phyloP scores from a whole-genome alignment of 2,888 invertebrate species.

The Dastarcus helophoroides region DNA sequence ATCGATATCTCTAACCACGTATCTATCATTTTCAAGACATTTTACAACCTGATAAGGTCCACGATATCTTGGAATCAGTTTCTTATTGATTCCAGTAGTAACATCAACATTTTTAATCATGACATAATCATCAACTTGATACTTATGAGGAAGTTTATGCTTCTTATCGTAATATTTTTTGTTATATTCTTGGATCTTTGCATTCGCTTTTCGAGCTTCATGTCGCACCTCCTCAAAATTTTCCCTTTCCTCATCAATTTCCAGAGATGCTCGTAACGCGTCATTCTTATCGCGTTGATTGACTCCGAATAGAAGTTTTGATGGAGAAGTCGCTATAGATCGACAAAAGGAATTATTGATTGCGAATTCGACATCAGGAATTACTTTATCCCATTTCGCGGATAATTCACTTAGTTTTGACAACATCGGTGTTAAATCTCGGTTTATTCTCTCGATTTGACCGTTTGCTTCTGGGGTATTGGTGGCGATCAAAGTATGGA shows the following conservation, averaged over 20 bases:
- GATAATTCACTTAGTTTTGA: slow-evolving; percentile 14
- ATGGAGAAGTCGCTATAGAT: slow-evolving; percentile 1
- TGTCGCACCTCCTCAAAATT: too few species aligned
- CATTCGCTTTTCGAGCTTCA: too few species aligned
- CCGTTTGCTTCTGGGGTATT: slow-evolving; percentile 6
- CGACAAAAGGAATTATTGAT: slow-evolving; percentile 14
- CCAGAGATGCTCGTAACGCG: too few species aligned
- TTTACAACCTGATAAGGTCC: slow-evolving; percentile 16
- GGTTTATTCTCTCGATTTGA: slow-evolving; percentile 12
- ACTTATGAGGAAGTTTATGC: slow-evolving; percentile 16
- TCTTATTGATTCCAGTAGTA: slow-evolving; percentile 16
- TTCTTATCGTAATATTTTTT: slow-evolving; percentile 19
- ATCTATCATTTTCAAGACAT: slow-evolving; percentile 15
- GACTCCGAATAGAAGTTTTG: slow-evolving; percentile 5
- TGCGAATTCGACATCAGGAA: slow-evolving; percentile 14
- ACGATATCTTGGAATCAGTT: slow-evolving; percentile 17
- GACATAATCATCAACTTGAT: slow-evolving; percentile 17
- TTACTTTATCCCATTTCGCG: slow-evolving; percentile 12
- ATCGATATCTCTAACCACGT: slow-evolving; percentile 16
- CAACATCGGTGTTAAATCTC: slow-evolving; percentile 17
- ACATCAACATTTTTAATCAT: slow-evolving; percentile 16
- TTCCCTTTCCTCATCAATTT: too few species aligned
- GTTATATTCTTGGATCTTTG: slow-evolving; percentile 17
- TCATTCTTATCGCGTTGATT: too few species aligned
- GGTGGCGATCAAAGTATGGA: slow-evolving; percentile 6